Evolutionary conservation across 2,113 vertebrate species (phyloP).

Genomic region (Notarius quadriscutis): DNA sequence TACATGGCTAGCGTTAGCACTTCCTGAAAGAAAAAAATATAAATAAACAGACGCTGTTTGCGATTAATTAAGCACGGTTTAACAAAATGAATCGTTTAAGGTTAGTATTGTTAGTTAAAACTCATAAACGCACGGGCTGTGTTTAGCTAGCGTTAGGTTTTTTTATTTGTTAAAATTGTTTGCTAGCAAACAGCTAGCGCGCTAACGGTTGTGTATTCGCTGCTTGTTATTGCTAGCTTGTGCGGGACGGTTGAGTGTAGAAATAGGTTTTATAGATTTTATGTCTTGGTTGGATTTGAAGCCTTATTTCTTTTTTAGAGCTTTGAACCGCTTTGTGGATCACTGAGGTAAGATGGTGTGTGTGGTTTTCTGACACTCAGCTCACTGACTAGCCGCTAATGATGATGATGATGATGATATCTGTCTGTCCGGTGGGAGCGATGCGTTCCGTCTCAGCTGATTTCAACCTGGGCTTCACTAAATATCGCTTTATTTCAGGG

Average conservation of each 20-base stretch:
- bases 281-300: background rate
- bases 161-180: background rate
- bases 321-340: background rate
- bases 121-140: background rate
- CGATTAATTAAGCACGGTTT: no score
- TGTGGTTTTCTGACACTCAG: background rate
- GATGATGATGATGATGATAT: no score
- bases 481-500: background rate
- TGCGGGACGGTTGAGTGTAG: no score
- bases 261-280: background rate
- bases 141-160: background rate
- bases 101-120: background rate
- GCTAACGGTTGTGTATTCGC: background rate
- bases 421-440: no score
- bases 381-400: background rate
- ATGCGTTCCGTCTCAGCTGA: background rate
- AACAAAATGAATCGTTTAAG: background rate
- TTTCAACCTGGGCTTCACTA: background rate
- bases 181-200: conserved; percentile 12
- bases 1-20: background rate
- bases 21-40: background rate
- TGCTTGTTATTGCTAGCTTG: background rate
- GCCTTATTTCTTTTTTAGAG: background rate
- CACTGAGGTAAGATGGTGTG: conserved; percentile 11
- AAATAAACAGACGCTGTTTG: background rate